Evolutionary conservation across 2,888 invertebrate genomes (phyloP).

Genomic region (Nomada ferruginata): DNA sequence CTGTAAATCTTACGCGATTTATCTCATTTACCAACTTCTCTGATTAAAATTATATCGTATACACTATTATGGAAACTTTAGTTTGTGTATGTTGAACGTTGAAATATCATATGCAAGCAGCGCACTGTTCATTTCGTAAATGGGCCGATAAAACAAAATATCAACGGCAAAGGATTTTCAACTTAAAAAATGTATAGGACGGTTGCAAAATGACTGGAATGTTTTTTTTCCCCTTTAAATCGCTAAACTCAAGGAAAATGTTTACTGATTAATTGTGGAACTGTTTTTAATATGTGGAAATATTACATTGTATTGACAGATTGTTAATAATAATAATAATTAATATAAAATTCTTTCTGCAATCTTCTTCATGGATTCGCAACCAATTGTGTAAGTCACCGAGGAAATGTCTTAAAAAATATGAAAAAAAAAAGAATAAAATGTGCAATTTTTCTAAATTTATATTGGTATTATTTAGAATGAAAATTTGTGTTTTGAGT

Average conservation of each 20-base stretch:
- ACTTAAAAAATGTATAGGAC: neutral
- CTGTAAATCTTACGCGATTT: neutral
- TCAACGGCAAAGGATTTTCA: neutral
- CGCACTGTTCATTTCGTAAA: neutral
- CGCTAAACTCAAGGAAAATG: neutral
- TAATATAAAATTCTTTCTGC: neutral
- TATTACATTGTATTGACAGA: neutral
- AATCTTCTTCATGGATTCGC: neutral
- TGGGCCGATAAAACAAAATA: neutral
- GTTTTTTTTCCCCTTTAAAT: no score
- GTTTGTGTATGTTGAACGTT: neutral
- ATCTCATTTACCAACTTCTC: neutral
- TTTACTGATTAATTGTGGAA: neutral
- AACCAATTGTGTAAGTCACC: neutral
- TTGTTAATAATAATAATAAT: neutral
- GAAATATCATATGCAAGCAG: neutral
- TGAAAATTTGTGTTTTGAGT: slow-evolving; percentile 1
- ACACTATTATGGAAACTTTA: neutral
- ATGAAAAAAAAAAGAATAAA: neutral
- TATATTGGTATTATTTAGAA: neutral
- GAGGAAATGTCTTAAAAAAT: neutral
- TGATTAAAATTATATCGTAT: neutral
- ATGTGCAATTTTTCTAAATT: neutral
- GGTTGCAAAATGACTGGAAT: neutral
- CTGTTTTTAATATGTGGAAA: neutral